Conservation (phyloP, 2,888 invertebrate genomes). For the Chesias legatella region DNA sequence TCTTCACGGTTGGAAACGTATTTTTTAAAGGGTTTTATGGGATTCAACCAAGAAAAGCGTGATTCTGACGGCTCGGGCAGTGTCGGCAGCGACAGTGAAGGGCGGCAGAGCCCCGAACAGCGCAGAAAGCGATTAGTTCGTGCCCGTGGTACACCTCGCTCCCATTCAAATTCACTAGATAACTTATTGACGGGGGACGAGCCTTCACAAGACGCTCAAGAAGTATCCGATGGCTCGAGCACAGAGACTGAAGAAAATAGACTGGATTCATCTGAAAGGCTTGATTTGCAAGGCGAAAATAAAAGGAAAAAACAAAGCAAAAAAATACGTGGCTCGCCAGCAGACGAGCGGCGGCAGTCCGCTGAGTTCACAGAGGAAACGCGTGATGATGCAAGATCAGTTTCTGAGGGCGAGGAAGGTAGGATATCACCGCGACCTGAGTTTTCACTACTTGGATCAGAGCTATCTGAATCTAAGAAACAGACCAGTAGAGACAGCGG, state of each 20-base stretch:
- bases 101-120: conserved; percentile 92
- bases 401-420: conserved; percentile 84
- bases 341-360: conserved; percentile 83
- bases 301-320: conserved; percentile 91
- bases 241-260: conserved; percentile 85
- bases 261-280: conserved; percentile 83
- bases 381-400: conserved; percentile 78
- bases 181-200: conserved; percentile 86
- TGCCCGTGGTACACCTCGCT: conserved; percentile 90
- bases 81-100: conserved; percentile 95
- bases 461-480: conserved; percentile 84
- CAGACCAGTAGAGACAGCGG: conserved; percentile 93
- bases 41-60: conserved; percentile 87
- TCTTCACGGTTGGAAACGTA: conserved; percentile 94
- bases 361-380: conserved; percentile 82
- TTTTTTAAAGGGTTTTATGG: conserved; percentile 92
- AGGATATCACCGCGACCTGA: conserved; percentile 86
- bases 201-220: conserved; percentile 73
- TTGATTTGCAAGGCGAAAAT: conserved; percentile 89
- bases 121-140: conserved; percentile 89
- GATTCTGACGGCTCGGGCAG: conserved; percentile 92
- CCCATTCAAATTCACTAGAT: conserved; percentile 90
- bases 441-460: conserved; percentile 78
- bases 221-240: conserved; percentile 87
- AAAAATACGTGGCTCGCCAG: conserved; percentile 82